Evolutionary conservation across 2,888 invertebrate genomes (phyloP).

Genomic region (Metellina segmentata): DNA sequence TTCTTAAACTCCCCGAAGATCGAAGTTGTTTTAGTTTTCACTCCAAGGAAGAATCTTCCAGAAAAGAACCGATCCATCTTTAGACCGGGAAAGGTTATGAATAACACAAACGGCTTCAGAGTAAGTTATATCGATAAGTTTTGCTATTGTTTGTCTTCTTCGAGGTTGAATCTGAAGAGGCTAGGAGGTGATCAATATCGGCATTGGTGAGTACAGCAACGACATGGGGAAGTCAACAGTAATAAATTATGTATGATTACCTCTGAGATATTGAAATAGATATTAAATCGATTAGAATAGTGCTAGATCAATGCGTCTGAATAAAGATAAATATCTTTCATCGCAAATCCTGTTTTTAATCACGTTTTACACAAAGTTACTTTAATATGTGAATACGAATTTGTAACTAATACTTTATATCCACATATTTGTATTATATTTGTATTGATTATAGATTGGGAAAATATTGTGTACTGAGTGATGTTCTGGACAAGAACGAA

Average conservation of each 20-base stretch:
- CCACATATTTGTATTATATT: neutral
- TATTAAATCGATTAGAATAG: neutral
- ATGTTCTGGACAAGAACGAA: no score
- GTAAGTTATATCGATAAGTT: no score
- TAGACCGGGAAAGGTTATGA: no score
- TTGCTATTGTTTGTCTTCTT: neutral
- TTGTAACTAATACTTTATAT: neutral
- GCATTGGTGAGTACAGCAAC: neutral
- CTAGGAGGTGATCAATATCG: neutral
- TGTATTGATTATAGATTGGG: neutral
- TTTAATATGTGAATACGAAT: neutral
- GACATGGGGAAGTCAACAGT: neutral
- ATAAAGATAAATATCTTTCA: neutral
- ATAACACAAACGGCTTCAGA: no score
- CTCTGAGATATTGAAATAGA: neutral
- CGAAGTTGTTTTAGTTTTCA: no score
- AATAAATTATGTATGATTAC: neutral
- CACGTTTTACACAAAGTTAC: neutral
- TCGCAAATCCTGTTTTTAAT: neutral
- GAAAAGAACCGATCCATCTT: no score
- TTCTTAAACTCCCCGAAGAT: no score
- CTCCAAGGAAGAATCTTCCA: no score
- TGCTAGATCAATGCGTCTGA: neutral
- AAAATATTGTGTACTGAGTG: no score
- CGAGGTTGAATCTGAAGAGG: neutral